Evolutionary conservation across 2,113 vertebrate species (phyloP), one percentile per base, ranked within the genome.

Genomic region (Macrotis lagotis): DNA sequence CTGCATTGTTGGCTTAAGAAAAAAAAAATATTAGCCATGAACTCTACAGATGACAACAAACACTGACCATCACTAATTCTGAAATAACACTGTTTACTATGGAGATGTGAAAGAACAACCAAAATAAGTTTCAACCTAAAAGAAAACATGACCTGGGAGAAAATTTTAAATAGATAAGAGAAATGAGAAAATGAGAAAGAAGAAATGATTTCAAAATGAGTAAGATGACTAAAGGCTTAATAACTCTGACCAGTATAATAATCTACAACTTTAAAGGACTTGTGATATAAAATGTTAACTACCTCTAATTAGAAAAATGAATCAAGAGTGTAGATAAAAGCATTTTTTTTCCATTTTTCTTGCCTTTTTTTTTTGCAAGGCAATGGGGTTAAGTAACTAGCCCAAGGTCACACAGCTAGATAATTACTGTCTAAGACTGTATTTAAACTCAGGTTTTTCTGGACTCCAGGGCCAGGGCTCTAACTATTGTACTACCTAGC

Each of bases 41-140:
- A 88, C 25, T 93, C 83, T 94, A 50, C 91, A 25, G 22, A 83
- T 83, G 51, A 92, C 0, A 91, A 74, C 44, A 97, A 91, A 94
- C 59, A 25, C 91, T 92, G 92, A 92, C 28, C 7, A 83, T 49
- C 37, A 88, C 91, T 91, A 89, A 10, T 48, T 93, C 89, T 50
- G 90, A 92, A 96, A 51, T 49, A 93, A 66, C 1, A 49, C n/a
- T 48, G 48, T 90, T 48, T 2, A 52, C 51, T 25, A 89, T 44
- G 14, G 47, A 50, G n/a, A 53, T 48, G 25, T 44, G 37, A 89
- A 91, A n/a, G 31, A 93, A 83, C 90, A 92, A 83, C 90, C 59
- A 90, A 90, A 92, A 92, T 0, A 92, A 25, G 50, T 59, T 25
- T 90, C 9, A 37, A 48, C 90, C 47, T 22, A 47, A 25, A 48